Percentiles rank a stretch among this genome's conserved stretches.
phyloP scores from a whole-genome alignment of 2,797 vertebrate genomes.

The Falco novaeseelandiae region DNA sequence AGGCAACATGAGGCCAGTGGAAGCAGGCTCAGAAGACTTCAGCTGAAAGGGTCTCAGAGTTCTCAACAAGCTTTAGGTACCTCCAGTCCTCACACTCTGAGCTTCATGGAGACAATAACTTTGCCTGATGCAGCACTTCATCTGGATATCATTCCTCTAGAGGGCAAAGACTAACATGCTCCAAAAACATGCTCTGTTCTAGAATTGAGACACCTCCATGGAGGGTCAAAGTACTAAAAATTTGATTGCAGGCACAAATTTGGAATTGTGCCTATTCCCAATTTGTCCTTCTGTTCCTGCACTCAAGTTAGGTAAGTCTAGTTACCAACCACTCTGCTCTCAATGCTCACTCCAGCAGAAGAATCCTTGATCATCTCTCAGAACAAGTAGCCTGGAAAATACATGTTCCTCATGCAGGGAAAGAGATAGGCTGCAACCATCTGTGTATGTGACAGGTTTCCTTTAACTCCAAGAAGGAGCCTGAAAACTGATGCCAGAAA shows the following conservation, averaged over 20 bases:
- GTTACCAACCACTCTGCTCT: neutral
- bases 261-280: neutral
- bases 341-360: neutral
- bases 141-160: neutral
- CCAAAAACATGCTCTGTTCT: neutral
- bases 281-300: neutral
- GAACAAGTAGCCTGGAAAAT: neutral
- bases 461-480: neutral
- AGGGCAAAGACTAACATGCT: neutral
- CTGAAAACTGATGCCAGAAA: neutral
- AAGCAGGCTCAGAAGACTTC: neutral
- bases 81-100: neutral
- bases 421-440: neutral
- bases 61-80: neutral
- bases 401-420: neutral
- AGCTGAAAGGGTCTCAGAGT: neutral
- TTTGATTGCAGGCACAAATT: neutral
- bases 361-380: neutral
- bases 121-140: neutral
- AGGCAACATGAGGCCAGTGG: neutral
- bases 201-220: neutral
- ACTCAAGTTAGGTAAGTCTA: neutral
- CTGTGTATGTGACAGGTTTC: neutral
- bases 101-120: neutral
- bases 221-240: neutral